phyloP scores from a whole-genome alignment of 2,888 invertebrate species.

The Drosophila peninsularis region DNA sequence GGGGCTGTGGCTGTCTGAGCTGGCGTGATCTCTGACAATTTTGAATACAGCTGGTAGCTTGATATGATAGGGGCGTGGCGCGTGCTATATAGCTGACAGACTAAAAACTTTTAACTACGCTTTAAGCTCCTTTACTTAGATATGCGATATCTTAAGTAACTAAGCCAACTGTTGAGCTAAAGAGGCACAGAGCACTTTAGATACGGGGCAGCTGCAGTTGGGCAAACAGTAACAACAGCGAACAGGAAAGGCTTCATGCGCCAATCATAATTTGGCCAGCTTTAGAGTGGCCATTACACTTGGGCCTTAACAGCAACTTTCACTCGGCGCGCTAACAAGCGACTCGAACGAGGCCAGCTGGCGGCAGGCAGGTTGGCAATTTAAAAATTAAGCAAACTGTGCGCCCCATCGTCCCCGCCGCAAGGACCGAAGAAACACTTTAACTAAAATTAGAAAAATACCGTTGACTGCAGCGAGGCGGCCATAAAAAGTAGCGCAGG shows the following conservation, averaged over 20 bases:
- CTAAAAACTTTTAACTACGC: too few relatives aligned
- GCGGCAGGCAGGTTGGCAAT: slow-evolving; percentile 39
- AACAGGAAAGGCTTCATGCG: slow-evolving; percentile 19
- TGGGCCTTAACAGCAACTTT: slow-evolving; percentile 53
- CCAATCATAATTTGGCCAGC: slow-evolving; percentile 66
- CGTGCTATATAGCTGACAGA: slow-evolving; percentile 15
- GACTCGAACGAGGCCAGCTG: slow-evolving; percentile 39
- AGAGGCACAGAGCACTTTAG: slow-evolving; percentile 15
- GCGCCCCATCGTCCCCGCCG: too few relatives aligned
- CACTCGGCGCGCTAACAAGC: slow-evolving; percentile 57
- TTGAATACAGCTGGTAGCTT: slow-evolving; percentile 1
- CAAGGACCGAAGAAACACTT: slow-evolving; percentile 46
- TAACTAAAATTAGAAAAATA: slow-evolving; percentile 72
- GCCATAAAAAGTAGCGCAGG: slow-evolving; percentile 58
- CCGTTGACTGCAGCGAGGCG: slow-evolving; percentile 45
- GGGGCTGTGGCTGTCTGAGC: slow-evolving; percentile 11
- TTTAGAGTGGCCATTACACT: slow-evolving; percentile 55
- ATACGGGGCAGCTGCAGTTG: slow-evolving; percentile 18
- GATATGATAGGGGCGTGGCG: slow-evolving; percentile 9
- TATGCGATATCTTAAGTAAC: slow-evolving; percentile 1
- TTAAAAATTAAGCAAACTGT: slow-evolving; percentile 65
- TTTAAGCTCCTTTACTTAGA: not conserved
- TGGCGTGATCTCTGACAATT: slow-evolving; percentile 26
- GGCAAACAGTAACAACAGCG: slow-evolving; percentile 17
- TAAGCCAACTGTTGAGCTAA: not conserved